Conservation (phyloP, 2,797 vertebrate species). For the Craterocephalus amniculus region DNA sequence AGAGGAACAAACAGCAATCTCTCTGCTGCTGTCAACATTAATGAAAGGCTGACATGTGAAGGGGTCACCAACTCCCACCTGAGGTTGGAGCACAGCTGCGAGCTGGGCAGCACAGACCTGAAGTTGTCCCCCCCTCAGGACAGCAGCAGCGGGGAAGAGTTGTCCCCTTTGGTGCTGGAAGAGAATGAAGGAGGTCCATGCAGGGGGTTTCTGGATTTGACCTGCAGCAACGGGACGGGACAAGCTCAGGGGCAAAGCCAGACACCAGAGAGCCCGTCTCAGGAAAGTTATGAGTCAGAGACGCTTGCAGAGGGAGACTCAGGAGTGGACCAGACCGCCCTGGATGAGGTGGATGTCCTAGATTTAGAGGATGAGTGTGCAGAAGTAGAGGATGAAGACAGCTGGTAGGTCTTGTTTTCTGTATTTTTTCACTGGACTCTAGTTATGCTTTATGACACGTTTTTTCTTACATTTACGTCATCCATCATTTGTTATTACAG, state of each 20-base stretch:
- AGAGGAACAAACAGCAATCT: constrained; percentile 71
- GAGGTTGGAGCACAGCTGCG: constrained; percentile 58
- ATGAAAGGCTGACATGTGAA: constrained; percentile 63
- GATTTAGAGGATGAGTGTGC: constrained; percentile 86
- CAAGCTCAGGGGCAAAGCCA: constrained; percentile 49
- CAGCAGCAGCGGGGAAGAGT: constrained; percentile 75
- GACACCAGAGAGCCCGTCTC: constrained; percentile 76
- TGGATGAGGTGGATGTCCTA: constrained; percentile 90
- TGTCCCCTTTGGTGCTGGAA: constrained; percentile 75
- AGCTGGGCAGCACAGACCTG: constrained; percentile 60
- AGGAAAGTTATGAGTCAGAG: constrained; percentile 79
- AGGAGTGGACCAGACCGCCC: constrained; percentile 75
- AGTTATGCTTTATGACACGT: neutral
- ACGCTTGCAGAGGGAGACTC: constrained; percentile 73
- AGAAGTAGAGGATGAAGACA: constrained; percentile 86
- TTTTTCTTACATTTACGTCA: neutral
- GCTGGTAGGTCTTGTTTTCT: constrained; percentile 84
- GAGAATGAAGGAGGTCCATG: constrained; percentile 49
- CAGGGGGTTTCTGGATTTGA: constrained; percentile 66
- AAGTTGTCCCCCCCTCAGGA: constrained; percentile 70
- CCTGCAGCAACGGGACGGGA: constrained; percentile 59
- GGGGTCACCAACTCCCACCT: constrained; percentile 43
- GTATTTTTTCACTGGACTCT: constrained; percentile 3
- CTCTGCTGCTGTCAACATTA: constrained; percentile 58
- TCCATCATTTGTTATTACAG: neutral